Evolutionary conservation across 64 coral and sea anemone genomes (phyloP), one percentile per base, ranked within the genome.

Genomic region (Hydrozoanthus tunicans): DNA sequence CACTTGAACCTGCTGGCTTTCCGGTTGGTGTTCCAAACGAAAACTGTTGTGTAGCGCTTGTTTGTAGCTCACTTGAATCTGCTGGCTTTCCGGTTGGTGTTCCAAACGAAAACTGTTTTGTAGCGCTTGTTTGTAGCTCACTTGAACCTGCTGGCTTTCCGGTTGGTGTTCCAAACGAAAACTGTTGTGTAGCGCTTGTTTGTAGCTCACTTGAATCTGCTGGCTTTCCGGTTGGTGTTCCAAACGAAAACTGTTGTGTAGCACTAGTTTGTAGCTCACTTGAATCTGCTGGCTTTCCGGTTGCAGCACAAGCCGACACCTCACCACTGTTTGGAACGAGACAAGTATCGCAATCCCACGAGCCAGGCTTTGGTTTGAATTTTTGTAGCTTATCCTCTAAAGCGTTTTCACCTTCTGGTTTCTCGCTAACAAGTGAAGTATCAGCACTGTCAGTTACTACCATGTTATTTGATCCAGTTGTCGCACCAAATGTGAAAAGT

Each of bases 361-460:
- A 53, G 14, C 81, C 81, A 64, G 62, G 62, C n/a, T 88, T 61
- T 1, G 84, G 84, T 73, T 74, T 88, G 12, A 56, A 88, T 70
- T 88, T 88, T 62, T 88, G 56, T 11, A 88, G 26, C 5, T 43
- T 25, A 67, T 70, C 64, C n/a, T 85, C 13, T 1, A 68, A 55
- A n/a, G 7, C 43, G 0, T 15, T 68, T 68, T 68, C 65, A 4
- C 2, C 12, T 13, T 67, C 64, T 67, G 3, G 12, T 67, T 67
- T 17, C 0, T 67, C 64, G 0, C 9, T 2, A 43, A 2, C 32
- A 43, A 43, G 32, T 43, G 32, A 43, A 43, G 0, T 43, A 43
- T 43, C 32, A 43, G 32, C 69, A 1, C 1, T 70, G 1, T 13
- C 23, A 23, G 67, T 43, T 43, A 1, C 32, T 43, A 43, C 32